These are phyloP conservation scores for Zele albiditarsus DNA, from an alignment of 2,888 invertebrate genomes.

Conservation along the genomic window DNA sequence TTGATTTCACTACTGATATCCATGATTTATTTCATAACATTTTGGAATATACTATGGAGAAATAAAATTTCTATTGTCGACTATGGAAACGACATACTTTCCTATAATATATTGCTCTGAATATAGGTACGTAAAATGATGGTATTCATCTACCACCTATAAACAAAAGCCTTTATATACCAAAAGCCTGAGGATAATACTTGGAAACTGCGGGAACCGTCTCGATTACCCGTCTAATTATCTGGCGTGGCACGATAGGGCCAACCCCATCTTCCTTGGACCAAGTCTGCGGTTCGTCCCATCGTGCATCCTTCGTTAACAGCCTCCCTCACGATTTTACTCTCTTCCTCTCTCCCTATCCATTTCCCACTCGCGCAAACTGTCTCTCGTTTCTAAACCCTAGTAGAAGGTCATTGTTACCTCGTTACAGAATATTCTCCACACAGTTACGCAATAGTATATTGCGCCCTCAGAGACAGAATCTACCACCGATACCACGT, in stretches of 20 bases:
- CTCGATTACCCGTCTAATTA: slow-evolving; percentile 71
- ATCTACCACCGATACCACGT: slow-evolving; percentile 36
- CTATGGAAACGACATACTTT: not conserved
- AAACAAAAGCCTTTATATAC: slow-evolving; percentile 9
- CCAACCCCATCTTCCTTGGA: slow-evolving; percentile 63
- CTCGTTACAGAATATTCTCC: slow-evolving; percentile 67
- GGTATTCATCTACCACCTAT: not conserved
- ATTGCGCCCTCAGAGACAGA: slow-evolving; percentile 32
- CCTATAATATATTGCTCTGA: not conserved
- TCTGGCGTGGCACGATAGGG: slow-evolving; percentile 62
- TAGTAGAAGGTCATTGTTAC: slow-evolving; percentile 67
- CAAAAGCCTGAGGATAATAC: slow-evolving; percentile 14
- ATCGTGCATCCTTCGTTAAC: not conserved
- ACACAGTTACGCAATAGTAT: slow-evolving; percentile 44
- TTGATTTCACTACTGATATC: no score
- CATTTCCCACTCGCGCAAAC: slow-evolving; percentile 29
- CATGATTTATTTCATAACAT: no score
- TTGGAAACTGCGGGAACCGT: slow-evolving; percentile 10
- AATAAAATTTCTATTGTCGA: no score
- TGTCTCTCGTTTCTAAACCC: slow-evolving; percentile 54
- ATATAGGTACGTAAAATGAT: not conserved
- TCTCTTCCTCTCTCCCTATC: slow-evolving; percentile 55
- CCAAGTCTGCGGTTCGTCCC: slow-evolving; percentile 60
- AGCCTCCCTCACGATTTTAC: slow-evolving; percentile 6
- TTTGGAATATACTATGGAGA: no score